These are phyloP conservation scores for Sylvia atricapilla DNA, from an alignment of 2,113 vertebrate species.

Conservation along the genomic window DNA sequence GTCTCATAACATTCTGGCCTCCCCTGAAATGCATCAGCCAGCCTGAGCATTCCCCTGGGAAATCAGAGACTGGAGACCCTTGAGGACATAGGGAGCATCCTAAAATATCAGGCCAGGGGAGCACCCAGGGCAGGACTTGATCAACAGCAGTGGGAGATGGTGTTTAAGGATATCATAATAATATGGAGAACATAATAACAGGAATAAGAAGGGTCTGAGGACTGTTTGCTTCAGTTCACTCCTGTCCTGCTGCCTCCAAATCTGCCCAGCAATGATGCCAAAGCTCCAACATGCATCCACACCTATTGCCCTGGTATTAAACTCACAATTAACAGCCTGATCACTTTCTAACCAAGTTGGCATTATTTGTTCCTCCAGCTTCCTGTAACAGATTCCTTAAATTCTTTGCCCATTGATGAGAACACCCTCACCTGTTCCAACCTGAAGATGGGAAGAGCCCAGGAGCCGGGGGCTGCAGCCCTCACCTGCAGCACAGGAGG, in stretches of 20 bases:
- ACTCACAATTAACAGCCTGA: not conserved
- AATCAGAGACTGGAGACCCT: not conserved
- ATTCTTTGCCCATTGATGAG: not conserved
- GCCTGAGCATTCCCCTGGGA: not conserved
- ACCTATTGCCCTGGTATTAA: not conserved
- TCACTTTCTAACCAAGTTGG: not conserved
- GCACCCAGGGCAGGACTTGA: rapidly evolving
- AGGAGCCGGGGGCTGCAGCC: not conserved
- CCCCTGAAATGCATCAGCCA: not conserved
- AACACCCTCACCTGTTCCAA: not conserved
- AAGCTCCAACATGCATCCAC: no score
- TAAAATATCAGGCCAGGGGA: rapidly evolving
- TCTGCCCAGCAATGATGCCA: not conserved
- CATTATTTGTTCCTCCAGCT: not conserved
- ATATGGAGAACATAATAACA: no score
- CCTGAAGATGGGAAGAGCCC: not conserved
- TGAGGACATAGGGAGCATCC: not conserved
- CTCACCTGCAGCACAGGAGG: not conserved
- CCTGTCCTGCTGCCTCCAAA: not conserved
- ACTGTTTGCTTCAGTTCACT: not conserved
- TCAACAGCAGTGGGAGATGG: not conserved
- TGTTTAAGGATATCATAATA: not conserved
- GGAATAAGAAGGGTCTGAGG: not conserved
- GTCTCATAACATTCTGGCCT: no score
- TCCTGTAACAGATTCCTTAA: not conserved